Base-by-base conservation (phyloP, 2,888 invertebrate genomes). In the Amphipoea lucens region DNA sequence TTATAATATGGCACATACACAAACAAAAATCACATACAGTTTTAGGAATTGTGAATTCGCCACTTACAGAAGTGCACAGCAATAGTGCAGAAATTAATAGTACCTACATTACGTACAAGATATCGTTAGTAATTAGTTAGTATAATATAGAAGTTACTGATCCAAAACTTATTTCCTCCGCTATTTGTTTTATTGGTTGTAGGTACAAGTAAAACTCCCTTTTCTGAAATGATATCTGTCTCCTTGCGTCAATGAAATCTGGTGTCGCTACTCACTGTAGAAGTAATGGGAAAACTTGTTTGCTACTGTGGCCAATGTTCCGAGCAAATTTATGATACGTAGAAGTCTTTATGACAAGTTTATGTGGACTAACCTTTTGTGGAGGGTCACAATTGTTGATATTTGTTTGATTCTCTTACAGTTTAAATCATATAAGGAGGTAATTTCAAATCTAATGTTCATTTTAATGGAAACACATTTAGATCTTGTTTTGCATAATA, bases 271-370 rank as follows among this genome's bases (percentile, higher is more conserved):
- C 74, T 87, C 78, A 67, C 74, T 70, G 90, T 88, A 91, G 91
- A 92, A 95, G 92, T 95, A 93, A 95, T 95, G 93, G 94, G 93
- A 90, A 94, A 95, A 96, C 94, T 95, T 95, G 93, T 95, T 94
- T 93, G 85, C 89, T 86, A 90, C 91, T 87, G 89, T 88, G 88
- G 82, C 87, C 88, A 90, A 87, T 88, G 84, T 89, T 83, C 88
- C 85, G 84, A 85, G 82, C 83, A 87, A 84, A 89, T 89, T 89
- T 87, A 89, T 89, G 87, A 87, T 85, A 89, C 75, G 82, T 85
- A 85, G 85, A 83, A 87, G 80, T 90, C 85, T 83, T 80, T 89
- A 84, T 85, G 90, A 88, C 88, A 90, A 88, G 84, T 89, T 89
- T 89, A 89, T 90, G 88, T 79, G 82, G 78, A 72, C 78, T 87